phyloP scores from a whole-genome alignment of 2,888 invertebrate genomes.

The Eumerus sabulonum region DNA sequence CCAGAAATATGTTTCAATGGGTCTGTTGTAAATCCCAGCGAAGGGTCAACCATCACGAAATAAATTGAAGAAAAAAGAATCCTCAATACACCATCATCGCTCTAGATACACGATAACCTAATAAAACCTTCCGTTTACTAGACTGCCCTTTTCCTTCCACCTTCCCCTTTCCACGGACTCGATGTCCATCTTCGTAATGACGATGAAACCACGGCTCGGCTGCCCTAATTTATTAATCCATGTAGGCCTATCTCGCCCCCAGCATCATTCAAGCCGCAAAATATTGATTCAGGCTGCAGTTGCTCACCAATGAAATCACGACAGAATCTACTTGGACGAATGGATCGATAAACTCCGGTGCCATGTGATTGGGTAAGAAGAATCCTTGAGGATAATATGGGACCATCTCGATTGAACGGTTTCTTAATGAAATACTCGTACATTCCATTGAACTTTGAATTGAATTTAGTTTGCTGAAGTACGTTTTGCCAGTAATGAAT shows the following conservation, averaged over 20 bases:
- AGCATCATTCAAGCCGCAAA: slow-evolving; percentile 26
- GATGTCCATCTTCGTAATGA: slow-evolving; percentile 40
- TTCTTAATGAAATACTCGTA: slow-evolving; percentile 21
- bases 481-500: slow-evolving; percentile 39
- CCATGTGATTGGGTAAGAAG: slow-evolving; percentile 1
- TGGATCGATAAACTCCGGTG: slow-evolving; percentile 48
- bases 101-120: slow-evolving; percentile 54
- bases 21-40: no score
- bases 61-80: no score
- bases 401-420: slow-evolving; percentile 45
- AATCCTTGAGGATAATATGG: slow-evolving; percentile 9
- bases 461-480: slow-evolving; percentile 35
- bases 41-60: no score
- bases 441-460: slow-evolving; percentile 40
- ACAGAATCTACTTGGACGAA: slow-evolving; percentile 51
- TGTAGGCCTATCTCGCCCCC: slow-evolving; percentile 26
- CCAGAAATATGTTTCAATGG: no score
- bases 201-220: no score
- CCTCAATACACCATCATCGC: slow-evolving; percentile 3
- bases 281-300: slow-evolving; percentile 63
- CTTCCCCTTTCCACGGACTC: slow-evolving; percentile 7
- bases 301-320: slow-evolving; percentile 49
- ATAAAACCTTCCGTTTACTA: slow-evolving; percentile 62
- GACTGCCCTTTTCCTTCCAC: slow-evolving; percentile 27
- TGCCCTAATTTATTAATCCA: slow-evolving; percentile 43